Evolutionary conservation across 2,113 vertebrate genomes (phyloP).

Genomic region (Silurus glanis): DNA sequence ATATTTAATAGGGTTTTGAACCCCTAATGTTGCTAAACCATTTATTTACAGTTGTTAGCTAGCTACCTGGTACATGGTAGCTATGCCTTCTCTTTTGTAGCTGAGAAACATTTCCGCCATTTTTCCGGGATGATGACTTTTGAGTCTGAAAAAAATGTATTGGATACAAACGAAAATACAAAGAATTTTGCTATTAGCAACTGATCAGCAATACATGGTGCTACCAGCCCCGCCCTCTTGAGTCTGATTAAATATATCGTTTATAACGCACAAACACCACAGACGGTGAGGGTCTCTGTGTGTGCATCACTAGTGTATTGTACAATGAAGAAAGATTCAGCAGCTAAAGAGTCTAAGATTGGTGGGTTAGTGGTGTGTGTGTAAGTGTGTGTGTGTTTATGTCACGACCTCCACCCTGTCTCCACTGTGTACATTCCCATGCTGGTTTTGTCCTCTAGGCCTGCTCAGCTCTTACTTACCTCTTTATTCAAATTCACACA

Average conservation of each 20-base stretch:
- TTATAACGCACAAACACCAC: no score
- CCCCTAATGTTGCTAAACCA: background rate
- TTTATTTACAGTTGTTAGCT: background rate
- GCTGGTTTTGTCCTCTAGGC: constrained; percentile 49
- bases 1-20: background rate
- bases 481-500: constrained; percentile 44
- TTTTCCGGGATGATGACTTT: no score
- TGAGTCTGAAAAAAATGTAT: no score
- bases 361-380: constrained; percentile 17
- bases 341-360: constrained; percentile 1
- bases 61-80: background rate
- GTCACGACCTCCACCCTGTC: constrained; percentile 7
- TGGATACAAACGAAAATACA: background rate
- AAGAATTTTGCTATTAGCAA: no score
- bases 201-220: background rate
- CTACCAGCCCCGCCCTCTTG: background rate
- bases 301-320: background rate
- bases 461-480: constrained; percentile 46
- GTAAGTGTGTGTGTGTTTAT: constrained; percentile 30
- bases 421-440: constrained; percentile 56
- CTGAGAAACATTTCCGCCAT: no score
- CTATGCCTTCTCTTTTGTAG: no score
- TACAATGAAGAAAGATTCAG: constrained; percentile 28
- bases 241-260: background rate
- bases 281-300: background rate